A percentile compares a stretch with the other conserved stretches of the same genome.
phyloP scores from a whole-genome alignment of 1,140 invertebrate genomes.

The Dreissena rostriformis region DNA sequence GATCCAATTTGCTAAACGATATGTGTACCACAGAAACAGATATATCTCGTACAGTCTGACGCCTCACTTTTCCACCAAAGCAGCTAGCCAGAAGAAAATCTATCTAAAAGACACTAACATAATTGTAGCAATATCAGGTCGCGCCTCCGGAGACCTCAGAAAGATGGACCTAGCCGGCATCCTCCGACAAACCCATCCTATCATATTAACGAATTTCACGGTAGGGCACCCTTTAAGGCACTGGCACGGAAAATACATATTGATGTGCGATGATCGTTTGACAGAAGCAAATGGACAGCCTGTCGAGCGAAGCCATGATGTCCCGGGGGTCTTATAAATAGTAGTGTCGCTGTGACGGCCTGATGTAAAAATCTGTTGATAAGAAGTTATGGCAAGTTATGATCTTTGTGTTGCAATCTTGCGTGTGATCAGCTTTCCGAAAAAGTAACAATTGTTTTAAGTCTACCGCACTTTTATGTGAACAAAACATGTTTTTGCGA shows the following conservation, averaged over 20 bases:
- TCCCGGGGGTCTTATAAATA: neutral
- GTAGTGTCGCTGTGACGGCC: neutral
- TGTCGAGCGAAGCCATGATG: neutral
- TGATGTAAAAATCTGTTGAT: neutral
- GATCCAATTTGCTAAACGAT: neutral
- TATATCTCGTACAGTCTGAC: neutral
- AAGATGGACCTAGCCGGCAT: neutral
- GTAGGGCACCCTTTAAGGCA: neutral
- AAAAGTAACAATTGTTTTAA: neutral
- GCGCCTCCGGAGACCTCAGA: neutral
- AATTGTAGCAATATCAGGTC: constrained; percentile 1
- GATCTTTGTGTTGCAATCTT: neutral
- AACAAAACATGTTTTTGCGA: neutral
- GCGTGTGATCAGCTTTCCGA: neutral
- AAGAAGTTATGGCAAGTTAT: neutral
- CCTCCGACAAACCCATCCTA: neutral
- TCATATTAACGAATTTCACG: neutral
- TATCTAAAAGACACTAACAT: constrained; percentile 10
- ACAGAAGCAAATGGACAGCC: neutral
- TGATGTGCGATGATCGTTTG: neutral
- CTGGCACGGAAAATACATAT: neutral
- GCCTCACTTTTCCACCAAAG: neutral
- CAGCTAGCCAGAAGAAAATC: neutral
- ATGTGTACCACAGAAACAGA: neutral
- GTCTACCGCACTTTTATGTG: neutral